Percentiles rank a stretch among this genome's conserved stretches.
phyloP scores from a whole-genome alignment of 2,888 invertebrate genomes.

The Deroplatys truncata region DNA sequence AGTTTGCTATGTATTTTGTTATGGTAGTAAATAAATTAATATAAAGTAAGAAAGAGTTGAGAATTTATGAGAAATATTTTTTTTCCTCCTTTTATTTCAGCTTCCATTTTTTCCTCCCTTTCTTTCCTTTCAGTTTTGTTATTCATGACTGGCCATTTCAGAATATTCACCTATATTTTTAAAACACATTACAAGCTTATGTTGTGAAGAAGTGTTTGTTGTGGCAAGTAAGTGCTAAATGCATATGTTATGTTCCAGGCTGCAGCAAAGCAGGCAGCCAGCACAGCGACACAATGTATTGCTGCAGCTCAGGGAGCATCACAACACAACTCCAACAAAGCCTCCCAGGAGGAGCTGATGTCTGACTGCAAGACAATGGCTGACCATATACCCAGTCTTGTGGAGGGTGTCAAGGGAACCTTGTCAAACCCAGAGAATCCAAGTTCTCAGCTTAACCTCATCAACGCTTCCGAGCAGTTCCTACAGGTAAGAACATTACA shows the following conservation, averaged over 20 bases:
- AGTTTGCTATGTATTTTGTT: too few relatives aligned
- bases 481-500: conserved; percentile 57
- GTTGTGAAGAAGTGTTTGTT: too few relatives aligned
- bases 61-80: too few relatives aligned
- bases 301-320: conserved; percentile 81
- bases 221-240: too few relatives aligned
- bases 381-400: conserved; percentile 74
- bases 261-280: conserved; percentile 80
- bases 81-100: too few relatives aligned
- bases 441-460: conserved; percentile 72
- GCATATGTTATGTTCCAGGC: conserved; percentile 44
- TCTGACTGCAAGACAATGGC: conserved; percentile 70
- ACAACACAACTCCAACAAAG: conserved; percentile 65
- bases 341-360: conserved; percentile 66
- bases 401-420: conserved; percentile 72
- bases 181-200: too few relatives aligned
- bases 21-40: too few relatives aligned
- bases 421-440: conserved; percentile 66
- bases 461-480: conserved; percentile 80
- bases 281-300: conserved; percentile 87
- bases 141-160: too few relatives aligned
- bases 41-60: too few relatives aligned
- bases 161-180: too few relatives aligned
- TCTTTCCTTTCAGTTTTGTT: too few relatives aligned
- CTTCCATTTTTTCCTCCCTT: too few relatives aligned